Evolutionary conservation across 2,797 vertebrate species (phyloP).

Genomic region (Falco cherrug): DNA sequence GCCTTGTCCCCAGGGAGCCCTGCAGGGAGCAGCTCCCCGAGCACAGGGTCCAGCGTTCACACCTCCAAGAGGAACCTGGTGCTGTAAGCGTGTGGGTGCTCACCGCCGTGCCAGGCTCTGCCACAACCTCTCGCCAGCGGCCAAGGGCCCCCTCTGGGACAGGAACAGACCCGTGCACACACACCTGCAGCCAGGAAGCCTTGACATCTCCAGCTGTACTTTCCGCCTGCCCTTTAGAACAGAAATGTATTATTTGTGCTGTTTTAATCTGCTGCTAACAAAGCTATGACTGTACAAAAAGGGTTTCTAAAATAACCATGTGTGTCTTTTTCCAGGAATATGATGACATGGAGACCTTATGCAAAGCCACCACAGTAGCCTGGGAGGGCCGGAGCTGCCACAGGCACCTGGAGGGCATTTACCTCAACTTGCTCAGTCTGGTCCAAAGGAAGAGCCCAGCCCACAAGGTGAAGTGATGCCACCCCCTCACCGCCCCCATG

Average conservation of each 20-base stretch:
- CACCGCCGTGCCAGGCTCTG: rapidly evolving
- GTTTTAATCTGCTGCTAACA: neutral
- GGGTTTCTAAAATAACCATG: rapidly evolving
- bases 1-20: rapidly evolving
- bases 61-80: rapidly evolving
- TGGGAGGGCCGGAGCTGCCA: neutral
- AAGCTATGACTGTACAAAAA: neutral
- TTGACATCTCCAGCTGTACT: neutral
- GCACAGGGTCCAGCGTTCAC: rapidly evolving
- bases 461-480: neutral
- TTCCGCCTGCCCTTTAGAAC: neutral
- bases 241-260: rapidly evolving
- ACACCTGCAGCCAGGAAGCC: neutral
- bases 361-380: neutral
- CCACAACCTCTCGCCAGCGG: too few relatives aligned
- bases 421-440: neutral
- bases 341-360: neutral
- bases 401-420: neutral
- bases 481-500: neutral
- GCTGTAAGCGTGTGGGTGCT: neutral
- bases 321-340: neutral
- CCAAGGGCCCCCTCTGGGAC: neutral
- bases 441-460: rapidly evolving
- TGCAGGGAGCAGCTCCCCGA: neutral
- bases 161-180: neutral